These are phyloP conservation scores for Drosophila serrata DNA, from an alignment of 1,140 invertebrate genomes.

Conservation along the genomic window DNA sequence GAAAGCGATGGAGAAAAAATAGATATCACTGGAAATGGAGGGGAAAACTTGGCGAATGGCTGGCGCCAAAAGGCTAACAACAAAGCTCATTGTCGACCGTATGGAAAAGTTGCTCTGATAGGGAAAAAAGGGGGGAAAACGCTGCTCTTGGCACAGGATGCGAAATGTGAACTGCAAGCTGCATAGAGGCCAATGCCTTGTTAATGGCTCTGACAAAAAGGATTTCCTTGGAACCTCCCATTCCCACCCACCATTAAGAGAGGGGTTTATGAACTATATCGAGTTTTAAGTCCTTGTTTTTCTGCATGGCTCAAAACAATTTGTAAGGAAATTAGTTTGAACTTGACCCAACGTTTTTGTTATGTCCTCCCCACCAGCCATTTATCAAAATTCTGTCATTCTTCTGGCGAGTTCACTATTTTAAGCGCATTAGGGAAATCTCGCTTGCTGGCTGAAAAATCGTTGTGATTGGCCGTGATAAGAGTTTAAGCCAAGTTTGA, in stretches of 20 bases:
- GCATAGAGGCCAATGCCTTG: conserved; percentile 69
- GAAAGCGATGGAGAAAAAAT: conserved; percentile 47
- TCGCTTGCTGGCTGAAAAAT: conserved; percentile 6
- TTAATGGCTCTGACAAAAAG: conserved; percentile 66
- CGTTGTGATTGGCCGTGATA: conserved; percentile 45
- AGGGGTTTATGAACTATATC: conserved; percentile 59
- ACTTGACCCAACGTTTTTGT: conserved; percentile 65
- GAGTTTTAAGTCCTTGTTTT: conserved; percentile 27
- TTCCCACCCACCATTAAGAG: neutral
- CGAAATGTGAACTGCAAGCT: conserved; percentile 46
- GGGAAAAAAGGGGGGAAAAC: conserved; percentile 5
- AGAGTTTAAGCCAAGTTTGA: conserved; percentile 59
- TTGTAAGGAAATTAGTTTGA: conserved; percentile 69
- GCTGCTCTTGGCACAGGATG: conserved; percentile 66
- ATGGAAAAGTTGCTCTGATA: conserved; percentile 42
- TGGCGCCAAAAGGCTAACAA: conserved; percentile 72
- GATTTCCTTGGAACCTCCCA: conserved; percentile 11
- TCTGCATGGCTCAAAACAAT: conserved; percentile 43
- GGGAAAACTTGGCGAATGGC: conserved; percentile 46
- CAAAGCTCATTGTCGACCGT: conserved; percentile 51
- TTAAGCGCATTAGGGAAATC: conserved; percentile 55
- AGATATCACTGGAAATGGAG: conserved; percentile 24
- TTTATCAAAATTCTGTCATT: conserved; percentile 54
- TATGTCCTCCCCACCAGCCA: conserved; percentile 17
- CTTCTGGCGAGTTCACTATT: conserved; percentile 17